A percentile compares a stretch with the other conserved stretches of the same genome.
Conservation (phyloP, 2,113 vertebrate species). For the Chamaetylas fuelleborni region DNA sequence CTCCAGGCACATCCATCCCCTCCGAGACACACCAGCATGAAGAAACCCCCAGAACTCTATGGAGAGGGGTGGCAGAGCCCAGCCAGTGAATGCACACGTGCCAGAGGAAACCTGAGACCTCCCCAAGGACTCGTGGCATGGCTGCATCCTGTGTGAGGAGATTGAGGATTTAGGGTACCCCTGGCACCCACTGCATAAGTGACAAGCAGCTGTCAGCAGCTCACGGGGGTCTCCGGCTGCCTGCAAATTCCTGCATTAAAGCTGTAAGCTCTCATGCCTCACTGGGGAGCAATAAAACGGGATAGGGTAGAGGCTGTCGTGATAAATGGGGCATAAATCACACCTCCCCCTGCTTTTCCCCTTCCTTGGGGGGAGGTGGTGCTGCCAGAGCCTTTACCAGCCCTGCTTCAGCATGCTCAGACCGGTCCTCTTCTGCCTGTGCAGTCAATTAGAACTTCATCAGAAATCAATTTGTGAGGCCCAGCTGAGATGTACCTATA, state of each 20-base stretch:
- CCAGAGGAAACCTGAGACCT: background rate
- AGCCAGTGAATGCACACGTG: fast-evolving
- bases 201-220: constrained; percentile 56
- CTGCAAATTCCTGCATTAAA: constrained; percentile 41
- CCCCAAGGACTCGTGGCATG: background rate
- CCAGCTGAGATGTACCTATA: constrained; percentile 82
- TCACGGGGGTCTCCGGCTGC: background rate
- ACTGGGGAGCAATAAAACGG: constrained; percentile 71
- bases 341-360: constrained; percentile 23
- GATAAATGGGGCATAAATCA: constrained; percentile 72
- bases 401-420: constrained; percentile 58
- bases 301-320: constrained; percentile 53
- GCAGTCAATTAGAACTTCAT: constrained; percentile 84
- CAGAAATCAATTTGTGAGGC: constrained; percentile 83
- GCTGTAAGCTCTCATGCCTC: constrained; percentile 50
- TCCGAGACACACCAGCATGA: background rate
- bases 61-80: background rate
- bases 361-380: constrained; percentile 27
- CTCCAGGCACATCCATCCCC: background rate
- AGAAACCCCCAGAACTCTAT: fast-evolving
- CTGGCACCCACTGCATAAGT: background rate
- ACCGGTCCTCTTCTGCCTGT: constrained; percentile 66
- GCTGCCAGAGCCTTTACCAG: constrained; percentile 38
- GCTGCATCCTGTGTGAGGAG: background rate
- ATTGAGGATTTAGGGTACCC: constrained; percentile 28